A percentile compares a stretch with the other conserved stretches of the same genome.
Evolutionary conservation across 2,797 vertebrate genomes (phyloP).

Genomic region (Eulemur rubriventer): DNA sequence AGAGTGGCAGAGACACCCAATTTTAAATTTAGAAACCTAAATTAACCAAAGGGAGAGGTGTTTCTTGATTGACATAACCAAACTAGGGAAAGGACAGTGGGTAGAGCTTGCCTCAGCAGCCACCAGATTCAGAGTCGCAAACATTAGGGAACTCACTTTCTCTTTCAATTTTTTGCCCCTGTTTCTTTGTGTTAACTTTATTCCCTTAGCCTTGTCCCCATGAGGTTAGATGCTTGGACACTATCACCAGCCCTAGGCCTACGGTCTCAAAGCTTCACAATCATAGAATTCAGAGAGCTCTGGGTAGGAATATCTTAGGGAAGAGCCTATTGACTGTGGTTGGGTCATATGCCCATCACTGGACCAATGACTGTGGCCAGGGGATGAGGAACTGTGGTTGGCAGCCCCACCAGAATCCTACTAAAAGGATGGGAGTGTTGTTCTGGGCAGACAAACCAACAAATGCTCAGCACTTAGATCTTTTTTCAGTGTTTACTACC

Average conservation of each 20-base stretch:
- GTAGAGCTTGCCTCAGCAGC: not conserved
- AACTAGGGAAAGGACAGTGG: not conserved
- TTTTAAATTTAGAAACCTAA: not conserved
- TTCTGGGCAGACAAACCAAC: not conserved
- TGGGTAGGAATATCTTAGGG: not conserved
- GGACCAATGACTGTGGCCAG: not conserved
- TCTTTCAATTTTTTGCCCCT: not conserved
- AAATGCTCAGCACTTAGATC: not conserved
- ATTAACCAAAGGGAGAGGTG: not conserved
- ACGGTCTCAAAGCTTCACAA: not conserved
- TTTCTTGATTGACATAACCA: not conserved
- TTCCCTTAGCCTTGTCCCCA: not conserved
- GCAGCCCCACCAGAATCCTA: not conserved
- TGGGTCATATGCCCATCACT: too few species aligned
- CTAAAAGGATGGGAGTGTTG: not conserved
- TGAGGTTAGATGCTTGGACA: not conserved
- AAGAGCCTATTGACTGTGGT: not conserved
- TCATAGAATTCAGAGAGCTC: not conserved
- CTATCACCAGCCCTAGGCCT: not conserved
- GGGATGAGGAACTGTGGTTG: not conserved
- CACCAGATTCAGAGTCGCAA: not conserved
- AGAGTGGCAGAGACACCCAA: not conserved
- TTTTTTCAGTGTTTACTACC: not conserved
- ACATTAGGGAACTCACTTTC: not conserved
- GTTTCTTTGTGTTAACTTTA: not conserved